Evolutionary conservation across 1,140 invertebrate genomes (phyloP), one percentile per base, ranked within the genome.

Genomic region (Calephelis virginiensis): DNA sequence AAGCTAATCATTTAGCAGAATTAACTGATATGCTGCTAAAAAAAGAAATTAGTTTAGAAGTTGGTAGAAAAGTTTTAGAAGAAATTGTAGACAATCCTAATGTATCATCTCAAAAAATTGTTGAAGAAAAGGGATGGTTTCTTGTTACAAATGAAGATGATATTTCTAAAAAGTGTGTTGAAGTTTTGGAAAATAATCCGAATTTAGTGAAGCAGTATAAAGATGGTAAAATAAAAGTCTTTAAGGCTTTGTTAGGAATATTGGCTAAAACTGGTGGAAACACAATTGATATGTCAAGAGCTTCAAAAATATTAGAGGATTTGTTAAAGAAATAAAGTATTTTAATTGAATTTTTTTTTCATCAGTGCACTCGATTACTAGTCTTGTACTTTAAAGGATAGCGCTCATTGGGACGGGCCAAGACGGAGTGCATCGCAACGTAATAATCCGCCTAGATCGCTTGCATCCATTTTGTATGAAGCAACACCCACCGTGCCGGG

Each of bases 211-310:
- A 91, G 72, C 89, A 94, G 71, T 96, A 94, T 76, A 94, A 93
- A 84, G 86, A 86, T 6, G 95, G 96, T n/a, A 96, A 96, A 83
- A 85, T 73, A 4, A 96, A 95, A 88, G 92, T 94, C 6, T 93
- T 95, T 60, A 93, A 92, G 71, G 92, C 92, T 59, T 92, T 96
- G 49, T 76, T 95, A 40, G 93, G 93, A n/a, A 81, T 92, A 70
- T 86, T 95, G 40, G 91, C 82, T 47, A 93, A 92, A 66, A 83
- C 85, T 66, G 93, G 94, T n/a, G 78, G 94, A 28, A 87, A 94
- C 72, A 92, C 92, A 85, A 93, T 94, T 37, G 93, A 96, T 78
- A 95, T 96, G 94, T 86, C 82, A 62, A 64, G 92, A 69, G 94
- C 92, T 67, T 83, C 92, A 40, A 82, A 92, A 71, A 93, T 93